Percentiles rank a stretch among this genome's conserved stretches.
Evolutionary conservation across 1,140 invertebrate genomes (phyloP).

Genomic region (Dufourea novaeangliae): DNA sequence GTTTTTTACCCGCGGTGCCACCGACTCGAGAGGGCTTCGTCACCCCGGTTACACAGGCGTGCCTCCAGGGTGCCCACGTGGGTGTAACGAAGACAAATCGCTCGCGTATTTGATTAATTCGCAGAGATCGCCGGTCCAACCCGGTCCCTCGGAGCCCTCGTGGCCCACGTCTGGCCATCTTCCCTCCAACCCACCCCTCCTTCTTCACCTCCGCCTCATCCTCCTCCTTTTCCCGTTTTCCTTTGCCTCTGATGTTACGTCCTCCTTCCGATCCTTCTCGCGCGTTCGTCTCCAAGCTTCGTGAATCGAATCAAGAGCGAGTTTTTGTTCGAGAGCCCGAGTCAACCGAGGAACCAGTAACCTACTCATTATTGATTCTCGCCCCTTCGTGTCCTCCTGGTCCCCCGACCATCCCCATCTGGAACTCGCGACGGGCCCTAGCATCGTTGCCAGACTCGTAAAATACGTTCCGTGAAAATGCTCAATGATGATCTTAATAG

Average conservation of each 20-base stretch:
- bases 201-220: not conserved
- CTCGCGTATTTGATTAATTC: slow-evolving; percentile 76
- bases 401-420: not conserved
- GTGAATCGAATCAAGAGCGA: slow-evolving; percentile 65
- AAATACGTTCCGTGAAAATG: slow-evolving; percentile 33
- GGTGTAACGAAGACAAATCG: slow-evolving; percentile 78
- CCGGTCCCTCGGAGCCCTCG: slow-evolving; percentile 21
- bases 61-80: slow-evolving; percentile 71
- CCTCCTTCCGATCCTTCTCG: not conserved
- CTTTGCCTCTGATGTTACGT: no score
- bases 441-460: no score
- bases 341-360: slow-evolving; percentile 48
- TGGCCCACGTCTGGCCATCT: slow-evolving; percentile 27
- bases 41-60: slow-evolving; percentile 63
- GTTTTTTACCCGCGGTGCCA: slow-evolving; percentile 55
- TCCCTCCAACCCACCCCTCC: not conserved
- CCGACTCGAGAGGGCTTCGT: slow-evolving; percentile 57
- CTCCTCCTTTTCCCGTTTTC: not conserved
- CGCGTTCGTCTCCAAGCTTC: slow-evolving; percentile 36
- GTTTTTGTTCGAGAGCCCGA: slow-evolving; percentile 53
- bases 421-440: not conserved
- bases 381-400: slow-evolving; percentile 43
- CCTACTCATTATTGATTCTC: slow-evolving; percentile 63
- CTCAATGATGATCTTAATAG: not conserved
- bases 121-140: slow-evolving; percentile 55